Base-by-base conservation (phyloP, 2,888 invertebrate genomes). In the Caenorhabditis zanzibari region DNA sequence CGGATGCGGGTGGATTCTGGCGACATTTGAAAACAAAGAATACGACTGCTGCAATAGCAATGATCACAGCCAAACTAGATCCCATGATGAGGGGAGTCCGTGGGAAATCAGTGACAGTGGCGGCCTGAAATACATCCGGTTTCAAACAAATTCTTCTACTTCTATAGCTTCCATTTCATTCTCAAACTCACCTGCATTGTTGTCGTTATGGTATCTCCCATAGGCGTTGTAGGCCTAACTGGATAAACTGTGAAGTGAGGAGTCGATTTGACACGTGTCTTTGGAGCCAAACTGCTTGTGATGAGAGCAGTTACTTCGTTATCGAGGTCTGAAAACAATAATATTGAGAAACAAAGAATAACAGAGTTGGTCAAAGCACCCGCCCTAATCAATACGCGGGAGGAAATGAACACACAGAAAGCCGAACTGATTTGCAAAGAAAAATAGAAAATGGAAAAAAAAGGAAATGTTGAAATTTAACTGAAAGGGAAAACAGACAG, bases 171-270 rank as follows among this genome's bases (percentile, higher is more conserved):
- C 38, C 38, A 32, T 54, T n/a, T n/a, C n/a, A n/a, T n/a, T n/a
- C n/a, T 28, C 5, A 35, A 19, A 9, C 56, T 32, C 16, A 88
- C 89, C 85, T 88, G 89, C 81, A 88, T 87, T 28, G 89, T 90
- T 6, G 88, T 89, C 4, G 89, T 88, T n/a, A 84, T 58, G 26
- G 85, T 77, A 47, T 85, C 87, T 71, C 90, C 90, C 90, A 91
- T 90, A 66, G 91, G 91, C 73, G 91, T 91, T 19, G 91, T 91
- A 16, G 91, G 91, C 28, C 91, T 84, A 10, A 91, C 91, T 32
- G 91, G 89, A 75, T 85, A 84, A 19, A 86, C 84, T 32, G 86
- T 84, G 74, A 79, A 86, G 38, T 86, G 81, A 24, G 88, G 85
- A 54, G 86, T 83, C 63, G 87, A 82, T 68, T 86, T 87, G 56